phyloP scores from a whole-genome alignment of 2,888 invertebrate genomes.

The Epiblema foenella region DNA sequence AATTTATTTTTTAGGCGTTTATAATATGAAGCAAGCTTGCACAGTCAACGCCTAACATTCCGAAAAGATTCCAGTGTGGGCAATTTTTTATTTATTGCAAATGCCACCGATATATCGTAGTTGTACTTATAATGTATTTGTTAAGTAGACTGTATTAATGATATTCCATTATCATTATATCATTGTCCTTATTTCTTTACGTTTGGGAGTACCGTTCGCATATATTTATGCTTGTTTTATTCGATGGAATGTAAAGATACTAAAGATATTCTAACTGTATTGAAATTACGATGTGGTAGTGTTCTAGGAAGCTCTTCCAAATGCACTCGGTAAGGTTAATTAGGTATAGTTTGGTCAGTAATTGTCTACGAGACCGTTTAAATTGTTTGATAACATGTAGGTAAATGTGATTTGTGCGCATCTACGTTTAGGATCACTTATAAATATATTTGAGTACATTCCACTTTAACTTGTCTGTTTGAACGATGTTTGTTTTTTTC shows the following conservation, averaged over 20 bases:
- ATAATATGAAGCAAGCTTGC: not conserved
- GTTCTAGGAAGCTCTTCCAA: constrained; percentile 72
- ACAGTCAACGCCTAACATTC: constrained; percentile 65
- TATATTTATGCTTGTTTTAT: constrained; percentile 59
- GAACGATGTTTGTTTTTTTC: not conserved
- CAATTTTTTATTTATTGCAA: constrained; percentile 52
- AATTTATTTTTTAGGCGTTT: constrained; percentile 21
- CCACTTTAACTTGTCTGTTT: constrained; percentile 28
- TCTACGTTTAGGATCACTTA: constrained; percentile 36
- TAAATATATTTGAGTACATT: constrained; percentile 39
- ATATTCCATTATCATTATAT: too few species aligned
- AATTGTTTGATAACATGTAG: constrained; percentile 25
- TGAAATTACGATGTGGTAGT: constrained; percentile 68
- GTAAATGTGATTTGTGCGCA: constrained; percentile 33
- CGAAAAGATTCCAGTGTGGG: constrained; percentile 61
- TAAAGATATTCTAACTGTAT: constrained; percentile 59
- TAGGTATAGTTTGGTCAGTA: constrained; percentile 47
- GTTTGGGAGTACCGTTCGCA: constrained; percentile 70
- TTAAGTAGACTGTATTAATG: constrained; percentile 36
- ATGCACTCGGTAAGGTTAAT: constrained; percentile 63
- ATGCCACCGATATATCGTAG: constrained; percentile 68
- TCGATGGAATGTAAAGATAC: constrained; percentile 60
- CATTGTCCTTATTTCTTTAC: constrained; percentile 45
- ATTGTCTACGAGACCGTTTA: constrained; percentile 58
- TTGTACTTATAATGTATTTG: constrained; percentile 49